These are phyloP conservation scores for Antidorcas marsupialis DNA, from an alignment of 2,113 vertebrate genomes.

Conservation along the genomic window DNA sequence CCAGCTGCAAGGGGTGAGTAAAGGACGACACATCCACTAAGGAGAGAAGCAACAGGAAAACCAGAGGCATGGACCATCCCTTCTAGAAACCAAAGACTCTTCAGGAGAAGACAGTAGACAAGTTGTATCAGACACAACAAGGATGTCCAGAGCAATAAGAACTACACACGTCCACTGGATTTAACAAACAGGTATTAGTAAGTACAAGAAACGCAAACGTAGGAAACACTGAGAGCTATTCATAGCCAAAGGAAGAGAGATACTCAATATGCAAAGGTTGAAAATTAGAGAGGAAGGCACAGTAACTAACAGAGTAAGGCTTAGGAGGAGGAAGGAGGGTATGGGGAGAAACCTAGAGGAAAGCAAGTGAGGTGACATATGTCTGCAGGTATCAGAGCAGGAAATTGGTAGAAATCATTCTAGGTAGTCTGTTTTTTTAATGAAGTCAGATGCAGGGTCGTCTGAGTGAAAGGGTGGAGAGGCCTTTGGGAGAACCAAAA, in stretches of 20 bases:
- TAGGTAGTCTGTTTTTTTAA: neutral
- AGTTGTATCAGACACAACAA: accelerated
- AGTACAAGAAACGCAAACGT: neutral
- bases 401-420: neutral
- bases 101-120: neutral
- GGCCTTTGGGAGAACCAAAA: neutral
- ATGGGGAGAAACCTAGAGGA: neutral
- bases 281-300: neutral
- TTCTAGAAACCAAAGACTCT: neutral
- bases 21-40: neutral
- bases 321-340: neutral
- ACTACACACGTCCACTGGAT: neutral
- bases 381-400: neutral
- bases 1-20: neutral
- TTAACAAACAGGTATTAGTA: neutral
- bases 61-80: accelerated
- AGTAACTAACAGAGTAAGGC: neutral
- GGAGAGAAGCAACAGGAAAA: neutral
- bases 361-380: neutral
- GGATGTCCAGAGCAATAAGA: neutral
- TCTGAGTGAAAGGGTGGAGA: neutral
- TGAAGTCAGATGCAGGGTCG: neutral
- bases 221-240: neutral
- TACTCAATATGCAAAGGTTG: neutral
- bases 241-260: neutral